phyloP scores from a whole-genome alignment of 2,113 vertebrate species.

The Atrichornis clamosus region DNA sequence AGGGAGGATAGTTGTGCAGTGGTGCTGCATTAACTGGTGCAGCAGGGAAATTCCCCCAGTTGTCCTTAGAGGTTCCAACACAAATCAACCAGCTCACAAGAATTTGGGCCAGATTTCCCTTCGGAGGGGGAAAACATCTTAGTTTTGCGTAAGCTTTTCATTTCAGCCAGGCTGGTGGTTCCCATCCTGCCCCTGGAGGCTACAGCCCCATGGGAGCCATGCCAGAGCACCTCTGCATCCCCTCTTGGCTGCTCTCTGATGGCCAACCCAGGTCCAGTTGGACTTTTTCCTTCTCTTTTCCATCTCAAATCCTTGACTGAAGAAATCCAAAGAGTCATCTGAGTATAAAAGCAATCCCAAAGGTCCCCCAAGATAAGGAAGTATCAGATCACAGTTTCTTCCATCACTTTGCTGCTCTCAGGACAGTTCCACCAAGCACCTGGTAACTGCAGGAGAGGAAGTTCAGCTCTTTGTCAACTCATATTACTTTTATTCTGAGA shows the following conservation, averaged over 20 bases:
- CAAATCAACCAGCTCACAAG: background rate
- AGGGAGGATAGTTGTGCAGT: background rate
- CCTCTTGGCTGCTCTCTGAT: background rate
- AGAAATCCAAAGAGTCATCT: background rate
- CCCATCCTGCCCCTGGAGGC: background rate
- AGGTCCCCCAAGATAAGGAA: background rate
- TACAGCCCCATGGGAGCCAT: fast-evolving
- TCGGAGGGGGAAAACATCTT: fast-evolving
- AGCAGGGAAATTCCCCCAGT: background rate
- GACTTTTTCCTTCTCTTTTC: background rate
- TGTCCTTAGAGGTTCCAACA: background rate
- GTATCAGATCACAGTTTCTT: background rate
- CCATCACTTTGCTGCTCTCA: background rate
- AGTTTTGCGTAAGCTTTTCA: background rate
- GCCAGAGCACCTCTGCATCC: background rate
- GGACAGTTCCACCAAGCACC: fast-evolving
- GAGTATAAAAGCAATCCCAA: background rate
- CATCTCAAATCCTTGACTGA: background rate
- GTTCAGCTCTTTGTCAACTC: background rate
- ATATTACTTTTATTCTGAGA: background rate
- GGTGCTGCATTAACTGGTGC: background rate
- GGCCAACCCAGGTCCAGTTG: background rate
- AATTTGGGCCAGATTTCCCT: background rate
- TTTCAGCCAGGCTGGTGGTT: background rate
- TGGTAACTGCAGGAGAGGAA: background rate